Evolutionary conservation across 2,113 vertebrate species (phyloP).

Genomic region (Rhinogobius similis): DNA sequence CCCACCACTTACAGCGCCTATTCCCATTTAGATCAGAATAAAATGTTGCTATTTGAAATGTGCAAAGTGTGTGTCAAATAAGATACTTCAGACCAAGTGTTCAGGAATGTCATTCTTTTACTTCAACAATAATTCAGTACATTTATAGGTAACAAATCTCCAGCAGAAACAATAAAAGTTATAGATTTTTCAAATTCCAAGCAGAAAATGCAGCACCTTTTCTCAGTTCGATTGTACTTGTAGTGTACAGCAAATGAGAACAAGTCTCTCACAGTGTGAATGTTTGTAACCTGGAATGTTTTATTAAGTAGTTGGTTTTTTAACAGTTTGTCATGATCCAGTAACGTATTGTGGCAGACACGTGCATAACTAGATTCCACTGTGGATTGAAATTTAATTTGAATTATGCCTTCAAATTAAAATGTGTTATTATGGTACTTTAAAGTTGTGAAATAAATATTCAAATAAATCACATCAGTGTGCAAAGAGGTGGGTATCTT

Average conservation of each 20-base stretch:
- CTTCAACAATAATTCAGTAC: constrained; percentile 9
- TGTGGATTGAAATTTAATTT: not conserved
- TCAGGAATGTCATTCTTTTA: constrained; percentile 46
- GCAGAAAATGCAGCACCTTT: constrained; percentile 27
- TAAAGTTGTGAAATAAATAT: not conserved
- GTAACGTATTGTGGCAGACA: not conserved
- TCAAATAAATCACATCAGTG: not conserved
- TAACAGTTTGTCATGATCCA: not conserved
- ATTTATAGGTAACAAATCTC: constrained; percentile 54
- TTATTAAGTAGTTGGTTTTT: not conserved
- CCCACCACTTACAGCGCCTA: too few species aligned
- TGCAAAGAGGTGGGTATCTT: not conserved
- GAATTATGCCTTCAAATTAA: not conserved
- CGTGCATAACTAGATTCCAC: not conserved
- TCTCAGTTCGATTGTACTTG: constrained; percentile 18
- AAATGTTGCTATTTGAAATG: constrained; percentile 8
- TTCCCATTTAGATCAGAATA: not conserved
- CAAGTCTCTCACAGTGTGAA: constrained; percentile 26
- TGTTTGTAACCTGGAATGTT: constrained; percentile 8
- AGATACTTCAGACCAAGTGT: constrained; percentile 15
- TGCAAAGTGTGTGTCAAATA: constrained; percentile 15
- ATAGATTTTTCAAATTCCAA: constrained; percentile 8
- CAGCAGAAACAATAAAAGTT: constrained; percentile 27
- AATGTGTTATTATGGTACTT: not conserved
- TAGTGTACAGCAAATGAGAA: constrained; percentile 1